Percentiles rank a stretch among this genome's conserved stretches.
phyloP scores from a whole-genome alignment of 2,797 vertebrate genomes.

The Pipistrellus nathusii region DNA sequence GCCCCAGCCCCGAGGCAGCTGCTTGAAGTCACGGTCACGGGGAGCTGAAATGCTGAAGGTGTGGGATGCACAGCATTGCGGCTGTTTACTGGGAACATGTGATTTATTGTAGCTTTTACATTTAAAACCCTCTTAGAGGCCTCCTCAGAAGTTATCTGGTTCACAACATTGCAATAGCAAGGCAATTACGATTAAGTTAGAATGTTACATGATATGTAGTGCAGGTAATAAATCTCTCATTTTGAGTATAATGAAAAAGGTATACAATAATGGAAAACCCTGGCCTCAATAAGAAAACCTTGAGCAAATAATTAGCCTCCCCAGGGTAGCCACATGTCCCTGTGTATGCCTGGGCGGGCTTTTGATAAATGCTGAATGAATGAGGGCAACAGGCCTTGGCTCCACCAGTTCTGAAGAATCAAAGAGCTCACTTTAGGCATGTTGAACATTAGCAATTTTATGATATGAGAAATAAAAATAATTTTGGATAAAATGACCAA shows the following conservation, averaged over 20 bases:
- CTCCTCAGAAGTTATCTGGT: slow-evolving; percentile 63
- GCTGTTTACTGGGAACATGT: slow-evolving; percentile 22
- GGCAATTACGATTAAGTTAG: slow-evolving; percentile 67
- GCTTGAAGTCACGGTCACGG: background rate
- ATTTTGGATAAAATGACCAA: slow-evolving; percentile 48
- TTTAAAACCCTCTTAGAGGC: slow-evolving; percentile 56
- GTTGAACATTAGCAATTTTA: slow-evolving; percentile 13
- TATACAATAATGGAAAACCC: slow-evolving; percentile 67
- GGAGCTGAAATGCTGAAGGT: background rate
- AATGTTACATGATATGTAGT: slow-evolving; percentile 65
- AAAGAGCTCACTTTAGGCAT: background rate
- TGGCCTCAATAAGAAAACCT: slow-evolving; percentile 40
- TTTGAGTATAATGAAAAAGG: slow-evolving; percentile 72
- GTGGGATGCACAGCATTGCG: background rate
- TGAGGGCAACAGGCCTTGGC: background rate
- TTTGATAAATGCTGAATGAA: slow-evolving; percentile 57
- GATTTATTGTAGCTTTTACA: slow-evolving; percentile 69
- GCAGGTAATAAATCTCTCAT: slow-evolving; percentile 70
- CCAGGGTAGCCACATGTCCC: background rate
- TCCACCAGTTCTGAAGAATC: slow-evolving; percentile 9
- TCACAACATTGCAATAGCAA: slow-evolving; percentile 63
- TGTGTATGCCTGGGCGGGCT: background rate
- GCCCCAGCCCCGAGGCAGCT: background rate
- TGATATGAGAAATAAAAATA: slow-evolving; percentile 23
- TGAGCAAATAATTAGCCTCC: slow-evolving; percentile 70